Base-by-base conservation (phyloP, 2,888 invertebrate species). In the Andrena fulva region DNA sequence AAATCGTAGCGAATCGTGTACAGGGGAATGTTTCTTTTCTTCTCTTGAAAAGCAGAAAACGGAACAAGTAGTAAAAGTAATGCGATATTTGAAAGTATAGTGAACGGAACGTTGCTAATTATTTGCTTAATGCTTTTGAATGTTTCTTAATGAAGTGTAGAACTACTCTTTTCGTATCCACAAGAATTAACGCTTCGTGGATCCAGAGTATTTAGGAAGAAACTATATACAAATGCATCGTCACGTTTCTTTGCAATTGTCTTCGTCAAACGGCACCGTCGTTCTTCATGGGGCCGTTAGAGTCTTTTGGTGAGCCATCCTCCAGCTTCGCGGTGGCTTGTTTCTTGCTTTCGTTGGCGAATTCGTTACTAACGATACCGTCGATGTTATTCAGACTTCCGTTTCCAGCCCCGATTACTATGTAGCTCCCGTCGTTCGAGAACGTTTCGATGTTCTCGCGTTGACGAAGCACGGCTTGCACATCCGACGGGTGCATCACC, bases 401-500 rank as follows among this genome's bases (percentile, higher is more conserved):
- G 12, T 59, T 77, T 7, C 54, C 20, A 1, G 70, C 31, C 3
- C 63, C 60, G 48, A 86, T 76, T 35, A 85, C 31, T 31, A 82
- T 60, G 56, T 84, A 84, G 12, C 73, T 80, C 27, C 63, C 66
- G 12, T 68, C 70, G 5, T n/a, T 77, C 2, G 71, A 20, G 0
- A 82, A 52, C 12, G 68, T 20, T 4, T 82, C 68, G 56, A 60
- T 80, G 10, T 33, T 71, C 7, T 68, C 73, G 7, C 50, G 72
- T 60, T 79, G 82, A 64, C 62, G 82, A 0, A 85, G 68, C 10
- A 82, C n/a, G 0, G 64, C 54, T 16, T 78, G 71, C n/a, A 82
- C 50, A 1, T 82, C 80, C 59, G 73, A 70, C 54, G 79, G 73
- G 71, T 69, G 84, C 5, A 63, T 16, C 10, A 56, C 20, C 24